phyloP scores from a whole-genome alignment of 2,888 invertebrate species.

The Tipula lateralis region DNA sequence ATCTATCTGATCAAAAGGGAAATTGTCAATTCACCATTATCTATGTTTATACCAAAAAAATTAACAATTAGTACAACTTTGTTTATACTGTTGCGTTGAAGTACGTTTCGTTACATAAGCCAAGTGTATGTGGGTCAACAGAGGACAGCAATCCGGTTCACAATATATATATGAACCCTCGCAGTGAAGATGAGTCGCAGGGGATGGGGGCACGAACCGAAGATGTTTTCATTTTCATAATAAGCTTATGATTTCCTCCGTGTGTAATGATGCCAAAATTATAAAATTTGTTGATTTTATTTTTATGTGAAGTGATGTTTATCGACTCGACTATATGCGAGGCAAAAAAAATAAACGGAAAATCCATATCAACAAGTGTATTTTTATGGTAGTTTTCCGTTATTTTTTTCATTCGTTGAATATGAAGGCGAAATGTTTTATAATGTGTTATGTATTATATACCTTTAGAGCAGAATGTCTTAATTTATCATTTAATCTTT shows the following conservation, averaged over 20 bases:
- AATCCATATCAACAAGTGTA: background rate
- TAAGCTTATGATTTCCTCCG: background rate
- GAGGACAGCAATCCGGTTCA: no score
- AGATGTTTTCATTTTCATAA: background rate
- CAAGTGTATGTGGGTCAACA: no score
- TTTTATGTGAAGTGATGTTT: background rate
- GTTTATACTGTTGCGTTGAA: no score
- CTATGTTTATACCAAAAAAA: no score
- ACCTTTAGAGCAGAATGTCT: background rate
- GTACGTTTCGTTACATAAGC: no score
- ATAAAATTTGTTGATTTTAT: background rate
- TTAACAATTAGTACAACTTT: no score
- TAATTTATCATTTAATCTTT: conserved; percentile 24
- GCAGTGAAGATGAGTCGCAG: background rate
- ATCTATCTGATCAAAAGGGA: no score
- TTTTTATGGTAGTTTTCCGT: background rate
- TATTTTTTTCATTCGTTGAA: background rate
- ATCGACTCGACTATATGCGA: background rate
- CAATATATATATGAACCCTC: no score
- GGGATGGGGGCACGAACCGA: no score
- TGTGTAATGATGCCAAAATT: background rate
- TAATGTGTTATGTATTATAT: background rate
- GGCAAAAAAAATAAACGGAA: background rate
- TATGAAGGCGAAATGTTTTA: background rate
- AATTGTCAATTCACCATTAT: no score